Conservation (phyloP, 2,888 invertebrate genomes). For the Oscheius sp. region DNA sequence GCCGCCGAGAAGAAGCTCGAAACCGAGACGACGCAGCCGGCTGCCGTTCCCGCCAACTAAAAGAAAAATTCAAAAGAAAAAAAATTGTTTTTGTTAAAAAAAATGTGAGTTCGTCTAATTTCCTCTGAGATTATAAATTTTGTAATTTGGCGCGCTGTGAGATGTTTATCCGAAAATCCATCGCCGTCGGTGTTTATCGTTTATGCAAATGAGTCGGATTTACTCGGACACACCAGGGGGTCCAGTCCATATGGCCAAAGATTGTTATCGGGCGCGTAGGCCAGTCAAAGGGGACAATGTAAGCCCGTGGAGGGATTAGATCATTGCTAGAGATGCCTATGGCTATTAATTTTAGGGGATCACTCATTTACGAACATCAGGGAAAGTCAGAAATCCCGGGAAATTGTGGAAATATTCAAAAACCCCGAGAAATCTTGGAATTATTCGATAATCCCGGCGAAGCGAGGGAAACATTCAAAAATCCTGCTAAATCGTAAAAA, state of each 20-base stretch:
- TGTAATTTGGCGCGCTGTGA: no score
- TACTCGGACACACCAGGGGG: background rate
- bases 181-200: constrained; percentile 34
- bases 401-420: no score
- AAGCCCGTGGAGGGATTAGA: no score
- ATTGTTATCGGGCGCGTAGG: constrained; percentile 20
- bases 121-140: no score
- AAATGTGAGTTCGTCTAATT: background rate
- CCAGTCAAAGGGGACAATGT: background rate
- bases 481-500: no score
- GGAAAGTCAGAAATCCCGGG: no score
- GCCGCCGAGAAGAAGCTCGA: constrained; percentile 26
- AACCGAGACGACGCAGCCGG: constrained; percentile 6
- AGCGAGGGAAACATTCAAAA: no score
- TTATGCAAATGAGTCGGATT: constrained; percentile 36
- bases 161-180: background rate
- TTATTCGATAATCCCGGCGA: no score
- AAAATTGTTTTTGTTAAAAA: background rate
- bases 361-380: no score
- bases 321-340: no score
- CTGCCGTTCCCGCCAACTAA: constrained; percentile 33
- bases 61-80: background rate
- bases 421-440: no score
- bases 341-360: no score
- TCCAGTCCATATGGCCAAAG: constrained; percentile 28